Base-by-base conservation (phyloP, 1,140 invertebrate species). In the Maconellicoccus hirsutus region DNA sequence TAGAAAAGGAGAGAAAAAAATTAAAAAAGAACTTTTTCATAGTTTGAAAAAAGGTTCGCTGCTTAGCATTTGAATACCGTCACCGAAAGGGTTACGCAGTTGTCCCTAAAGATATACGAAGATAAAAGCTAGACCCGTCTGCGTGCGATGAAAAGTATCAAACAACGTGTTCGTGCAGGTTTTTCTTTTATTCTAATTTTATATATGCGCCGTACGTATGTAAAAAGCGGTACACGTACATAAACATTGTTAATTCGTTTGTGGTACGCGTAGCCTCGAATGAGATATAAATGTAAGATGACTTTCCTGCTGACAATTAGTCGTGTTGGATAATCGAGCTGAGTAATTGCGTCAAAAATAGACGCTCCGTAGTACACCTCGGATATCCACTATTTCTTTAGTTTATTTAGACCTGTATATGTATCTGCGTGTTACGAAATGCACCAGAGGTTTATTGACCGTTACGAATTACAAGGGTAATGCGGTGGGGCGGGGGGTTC, bases 41-140 rank as follows among this genome's bases (percentile, higher is more conserved):
- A n/a, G n/a, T 59, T 59, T 59, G 21, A 59, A 66, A 66, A 25
- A 66, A 23, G 25, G 21, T 26, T 26, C 16, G 25, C 61, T 66
- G 25, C 25, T 66, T 66, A 66, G 61, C 61, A 66, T 66, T 66
- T 66, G 22, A 66, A 66, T 66, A 66, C 61, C 19, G 61, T 66
- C 61, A 66, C 61, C 61, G 61, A 66, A 66, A 66, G 61, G 61
- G 61, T 66, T 66, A 66, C 61, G 61, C 61, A 66, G 61, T 66
- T 66, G 61, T 66, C 61, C 61, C 61, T 66, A 52, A n/a, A n/a
- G 52, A 59, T 59, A 19, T 7, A 16, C 22, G 25, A 23, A 66
- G 61, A 66, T 66, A 66, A 66, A 66, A 66, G 21, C 21, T 14
- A n/a, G 21, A 59, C 61, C 61, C 61, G 61, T 23, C 10, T 25